A percentile compares a stretch with the other conserved stretches of the same genome.
Conservation (phyloP, 1,140 invertebrate species). For the Drosophila fuyamai region DNA sequence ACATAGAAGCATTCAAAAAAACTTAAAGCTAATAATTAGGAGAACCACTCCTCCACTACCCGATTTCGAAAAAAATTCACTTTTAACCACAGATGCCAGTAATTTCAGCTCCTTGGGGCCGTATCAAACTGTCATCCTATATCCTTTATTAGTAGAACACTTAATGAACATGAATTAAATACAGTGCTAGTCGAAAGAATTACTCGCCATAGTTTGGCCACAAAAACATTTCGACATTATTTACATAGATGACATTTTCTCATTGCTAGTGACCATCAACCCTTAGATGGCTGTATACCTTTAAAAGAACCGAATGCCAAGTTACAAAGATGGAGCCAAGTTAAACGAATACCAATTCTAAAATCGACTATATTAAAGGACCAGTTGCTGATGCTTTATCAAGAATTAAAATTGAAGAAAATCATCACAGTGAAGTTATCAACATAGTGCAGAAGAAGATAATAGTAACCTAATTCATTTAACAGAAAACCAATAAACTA, state of each 20-base stretch:
- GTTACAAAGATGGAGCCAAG: neutral
- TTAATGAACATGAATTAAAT: neutral
- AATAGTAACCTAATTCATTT: too few species aligned
- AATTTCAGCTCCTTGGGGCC: slow-evolving; percentile 1
- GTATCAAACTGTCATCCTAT: neutral
- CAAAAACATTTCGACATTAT: slow-evolving; percentile 3
- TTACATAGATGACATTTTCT: neutral
- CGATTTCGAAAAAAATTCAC: neutral
- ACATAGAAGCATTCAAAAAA: slow-evolving; percentile 3
- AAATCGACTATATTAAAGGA: neutral
- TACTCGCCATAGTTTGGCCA: slow-evolving; percentile 12
- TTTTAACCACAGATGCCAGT: slow-evolving; percentile 4
- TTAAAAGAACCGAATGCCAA: slow-evolving; percentile 3
- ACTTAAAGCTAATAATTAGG: neutral
- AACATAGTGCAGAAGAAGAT: too few species aligned
- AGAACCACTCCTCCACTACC: neutral
- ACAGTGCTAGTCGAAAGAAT: slow-evolving; percentile 3
- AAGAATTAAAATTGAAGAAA: too few species aligned
- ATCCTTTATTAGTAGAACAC: slow-evolving; percentile 9
- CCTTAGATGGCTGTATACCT: neutral
- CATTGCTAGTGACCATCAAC: slow-evolving; percentile 8
- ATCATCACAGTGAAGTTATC: too few species aligned
- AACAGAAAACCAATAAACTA: too few species aligned
- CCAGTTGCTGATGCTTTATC: neutral
- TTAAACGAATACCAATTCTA: neutral